These are phyloP conservation scores for Agriopis leucophaearia DNA, from an alignment of 2,888 invertebrate genomes.

Conservation along the genomic window DNA sequence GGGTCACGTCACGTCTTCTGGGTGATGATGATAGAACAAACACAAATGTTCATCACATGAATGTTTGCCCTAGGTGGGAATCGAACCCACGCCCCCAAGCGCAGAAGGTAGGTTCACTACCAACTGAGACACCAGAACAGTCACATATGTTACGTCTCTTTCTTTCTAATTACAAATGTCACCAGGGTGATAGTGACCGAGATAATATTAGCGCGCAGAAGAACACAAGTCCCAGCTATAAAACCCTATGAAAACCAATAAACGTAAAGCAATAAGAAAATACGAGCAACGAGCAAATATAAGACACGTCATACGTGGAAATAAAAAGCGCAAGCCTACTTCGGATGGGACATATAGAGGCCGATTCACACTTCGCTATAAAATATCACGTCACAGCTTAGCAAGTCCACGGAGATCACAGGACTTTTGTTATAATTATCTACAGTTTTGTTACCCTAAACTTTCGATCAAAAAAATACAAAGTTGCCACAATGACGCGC, in stretches of 20 bases:
- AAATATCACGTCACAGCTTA: too few relatives aligned
- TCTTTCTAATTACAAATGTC: background rate
- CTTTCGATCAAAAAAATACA: too few relatives aligned
- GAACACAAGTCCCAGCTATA: conserved; percentile 5
- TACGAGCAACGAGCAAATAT: conserved; percentile 24
- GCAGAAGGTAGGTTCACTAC: too few relatives aligned
- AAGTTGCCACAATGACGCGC: too few relatives aligned
- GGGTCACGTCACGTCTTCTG: too few relatives aligned
- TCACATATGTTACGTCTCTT: background rate
- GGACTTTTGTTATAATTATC: too few relatives aligned
- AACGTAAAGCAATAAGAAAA: conserved; percentile 27
- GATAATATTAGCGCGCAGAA: background rate
- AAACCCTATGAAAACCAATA: conserved; percentile 29
- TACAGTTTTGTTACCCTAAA: too few relatives aligned
- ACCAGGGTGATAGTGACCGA: background rate
- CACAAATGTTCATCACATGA: too few relatives aligned
- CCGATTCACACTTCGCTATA: conserved; percentile 1
- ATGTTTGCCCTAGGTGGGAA: too few relatives aligned
- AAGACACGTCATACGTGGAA: conserved; percentile 35
- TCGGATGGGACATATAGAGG: conserved; percentile 19
- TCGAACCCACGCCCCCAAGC: too few relatives aligned
- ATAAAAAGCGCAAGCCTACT: conserved; percentile 37
- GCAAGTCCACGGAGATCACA: too few relatives aligned
- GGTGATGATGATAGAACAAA: too few relatives aligned
- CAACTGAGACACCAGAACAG: background rate